phyloP scores from a whole-genome alignment of 2,113 vertebrate genomes.

The Mohoua ochrocephala region DNA sequence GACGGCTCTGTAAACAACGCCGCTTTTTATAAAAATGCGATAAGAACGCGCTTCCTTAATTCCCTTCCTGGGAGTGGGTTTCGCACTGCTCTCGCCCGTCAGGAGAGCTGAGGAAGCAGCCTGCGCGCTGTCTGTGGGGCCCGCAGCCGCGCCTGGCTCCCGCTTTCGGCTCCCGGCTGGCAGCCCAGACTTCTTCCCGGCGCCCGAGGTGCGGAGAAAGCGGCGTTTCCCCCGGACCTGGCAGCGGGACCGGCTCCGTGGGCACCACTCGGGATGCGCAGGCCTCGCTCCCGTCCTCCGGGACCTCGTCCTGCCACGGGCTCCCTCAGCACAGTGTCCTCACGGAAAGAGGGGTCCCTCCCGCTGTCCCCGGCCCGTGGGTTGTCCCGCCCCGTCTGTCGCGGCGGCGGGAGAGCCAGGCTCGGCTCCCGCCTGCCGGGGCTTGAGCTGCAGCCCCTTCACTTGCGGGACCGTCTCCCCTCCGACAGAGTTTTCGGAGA shows the following conservation, averaged over 20 bases:
- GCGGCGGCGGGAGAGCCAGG: background rate
- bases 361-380: background rate
- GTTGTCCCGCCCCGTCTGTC: background rate
- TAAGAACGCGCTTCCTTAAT: background rate
- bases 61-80: background rate
- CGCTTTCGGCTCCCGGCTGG: background rate
- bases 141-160: background rate
- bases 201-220: background rate
- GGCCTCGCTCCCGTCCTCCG: background rate
- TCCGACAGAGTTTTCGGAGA: background rate
- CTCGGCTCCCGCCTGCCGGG: background rate
- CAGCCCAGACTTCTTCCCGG: background rate
- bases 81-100: background rate
- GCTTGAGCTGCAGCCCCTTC: background rate
- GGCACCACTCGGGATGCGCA: background rate
- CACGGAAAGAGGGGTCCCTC: background rate
- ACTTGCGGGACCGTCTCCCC: background rate
- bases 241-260: background rate
- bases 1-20: background rate
- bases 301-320: background rate
- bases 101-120: background rate
- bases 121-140: background rate
- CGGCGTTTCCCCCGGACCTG: background rate
- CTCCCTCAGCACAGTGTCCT: background rate
- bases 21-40: background rate